These are phyloP conservation scores for Harpagus bidentatus DNA, from an alignment of 2,113 vertebrate genomes.

Conservation along the genomic window DNA sequence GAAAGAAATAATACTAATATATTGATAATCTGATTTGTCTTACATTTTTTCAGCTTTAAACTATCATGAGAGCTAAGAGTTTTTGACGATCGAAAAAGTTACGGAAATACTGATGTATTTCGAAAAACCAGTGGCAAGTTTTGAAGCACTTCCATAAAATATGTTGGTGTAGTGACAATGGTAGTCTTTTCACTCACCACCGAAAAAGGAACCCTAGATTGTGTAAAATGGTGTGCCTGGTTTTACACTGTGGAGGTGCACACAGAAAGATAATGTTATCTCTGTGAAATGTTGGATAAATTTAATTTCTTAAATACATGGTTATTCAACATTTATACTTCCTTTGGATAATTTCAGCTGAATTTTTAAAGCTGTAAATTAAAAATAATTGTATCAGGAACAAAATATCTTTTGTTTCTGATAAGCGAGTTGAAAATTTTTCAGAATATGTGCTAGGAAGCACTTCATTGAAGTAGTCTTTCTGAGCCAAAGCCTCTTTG, in stretches of 20 bases:
- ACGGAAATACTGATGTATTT: background rate
- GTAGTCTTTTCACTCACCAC: background rate
- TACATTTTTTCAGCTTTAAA: background rate
- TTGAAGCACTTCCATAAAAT: background rate
- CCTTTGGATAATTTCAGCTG: background rate
- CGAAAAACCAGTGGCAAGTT: background rate
- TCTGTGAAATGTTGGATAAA: background rate
- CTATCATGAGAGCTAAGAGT: background rate
- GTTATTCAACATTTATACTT: background rate
- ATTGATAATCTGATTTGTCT: background rate
- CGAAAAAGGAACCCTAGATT: background rate
- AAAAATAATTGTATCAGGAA: background rate
- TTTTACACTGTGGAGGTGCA: background rate
- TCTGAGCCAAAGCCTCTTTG: slow-evolving; percentile 16
- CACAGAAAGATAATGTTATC: background rate
- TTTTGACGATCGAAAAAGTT: background rate
- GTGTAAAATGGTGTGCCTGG: background rate
- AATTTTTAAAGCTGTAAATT: background rate
- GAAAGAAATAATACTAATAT: background rate
- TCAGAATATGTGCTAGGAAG: background rate
- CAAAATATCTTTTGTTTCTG: background rate
- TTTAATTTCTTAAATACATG: background rate
- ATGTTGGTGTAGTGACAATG: background rate
- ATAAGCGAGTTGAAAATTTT: background rate
- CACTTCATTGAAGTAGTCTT: background rate